A percentile compares a stretch with the other conserved stretches of the same genome.
phyloP scores from a whole-genome alignment of 2,113 vertebrate species.

The Equus przewalskii region DNA sequence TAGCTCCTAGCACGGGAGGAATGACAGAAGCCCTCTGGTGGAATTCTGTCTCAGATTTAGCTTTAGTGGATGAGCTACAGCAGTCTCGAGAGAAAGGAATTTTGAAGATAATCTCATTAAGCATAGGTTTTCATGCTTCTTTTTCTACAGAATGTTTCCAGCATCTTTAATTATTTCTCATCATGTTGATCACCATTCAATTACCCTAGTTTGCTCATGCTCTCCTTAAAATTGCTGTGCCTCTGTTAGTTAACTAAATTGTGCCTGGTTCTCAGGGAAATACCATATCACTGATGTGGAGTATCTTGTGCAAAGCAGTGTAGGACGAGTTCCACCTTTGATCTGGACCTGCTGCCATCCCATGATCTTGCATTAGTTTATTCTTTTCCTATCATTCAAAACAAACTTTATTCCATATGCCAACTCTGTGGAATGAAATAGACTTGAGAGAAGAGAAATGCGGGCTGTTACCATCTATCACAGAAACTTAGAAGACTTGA shows the following conservation, averaged over 20 bases:
- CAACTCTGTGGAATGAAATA: slow-evolving; percentile 31
- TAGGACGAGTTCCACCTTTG: background rate
- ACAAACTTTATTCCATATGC: slow-evolving; percentile 70
- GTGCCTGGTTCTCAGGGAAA: background rate
- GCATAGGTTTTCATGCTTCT: background rate
- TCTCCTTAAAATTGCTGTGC: background rate
- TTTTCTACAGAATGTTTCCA: background rate
- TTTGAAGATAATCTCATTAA: background rate
- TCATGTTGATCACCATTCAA: background rate
- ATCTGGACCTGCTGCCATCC: background rate
- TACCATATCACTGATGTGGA: background rate
- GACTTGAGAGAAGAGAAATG: slow-evolving; percentile 40
- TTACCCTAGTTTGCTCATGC: background rate
- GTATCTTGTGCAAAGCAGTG: background rate
- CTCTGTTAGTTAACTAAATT: background rate
- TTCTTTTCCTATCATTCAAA: slow-evolving; percentile 41
- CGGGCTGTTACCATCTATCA: background rate
- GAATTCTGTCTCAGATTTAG: background rate
- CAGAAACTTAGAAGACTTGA: background rate
- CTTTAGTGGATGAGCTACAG: background rate
- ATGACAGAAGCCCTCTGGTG: background rate
- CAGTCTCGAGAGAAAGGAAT: background rate
- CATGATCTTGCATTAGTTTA: background rate
- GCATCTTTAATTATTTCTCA: background rate
- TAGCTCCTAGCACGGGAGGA: background rate